phyloP scores from a whole-genome alignment of 2,113 vertebrate species.

The Rhea pennata region DNA sequence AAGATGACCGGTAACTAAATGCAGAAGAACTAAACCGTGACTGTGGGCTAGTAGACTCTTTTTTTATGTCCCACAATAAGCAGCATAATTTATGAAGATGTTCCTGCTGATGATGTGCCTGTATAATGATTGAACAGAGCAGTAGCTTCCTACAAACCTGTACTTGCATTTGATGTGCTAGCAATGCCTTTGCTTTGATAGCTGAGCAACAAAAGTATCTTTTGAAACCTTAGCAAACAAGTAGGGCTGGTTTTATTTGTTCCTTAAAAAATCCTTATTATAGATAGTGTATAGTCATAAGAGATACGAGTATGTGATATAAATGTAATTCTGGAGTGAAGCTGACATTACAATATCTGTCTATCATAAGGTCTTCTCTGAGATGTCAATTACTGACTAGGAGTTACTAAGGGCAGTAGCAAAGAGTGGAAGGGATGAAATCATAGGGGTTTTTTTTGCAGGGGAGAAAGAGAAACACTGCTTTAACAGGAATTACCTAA shows the following conservation, averaged over 20 bases:
- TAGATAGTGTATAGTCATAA: neutral
- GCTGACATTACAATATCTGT: neutral
- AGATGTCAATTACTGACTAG: neutral
- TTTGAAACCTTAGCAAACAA: neutral
- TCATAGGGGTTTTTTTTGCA: neutral
- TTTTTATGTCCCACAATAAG: neutral
- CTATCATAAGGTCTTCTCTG: neutral
- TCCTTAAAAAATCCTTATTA: neutral
- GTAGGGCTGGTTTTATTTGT: neutral
- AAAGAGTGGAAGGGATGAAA: neutral
- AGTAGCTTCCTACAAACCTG: neutral
- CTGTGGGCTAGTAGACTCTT: neutral
- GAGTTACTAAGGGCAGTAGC: neutral
- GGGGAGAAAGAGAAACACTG: neutral
- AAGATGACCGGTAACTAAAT: neutral
- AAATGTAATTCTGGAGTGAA: neutral
- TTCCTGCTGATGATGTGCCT: neutral
- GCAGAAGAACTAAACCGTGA: neutral
- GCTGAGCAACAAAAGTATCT: neutral
- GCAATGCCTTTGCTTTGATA: neutral
- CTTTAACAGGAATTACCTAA: neutral
- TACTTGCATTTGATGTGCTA: neutral
- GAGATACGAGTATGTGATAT: neutral
- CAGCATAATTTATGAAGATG: neutral
- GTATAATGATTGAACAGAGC: neutral